These are phyloP conservation scores for Hypena proboscidalis DNA, from an alignment of 2,888 invertebrate genomes.

Conservation along the genomic window DNA sequence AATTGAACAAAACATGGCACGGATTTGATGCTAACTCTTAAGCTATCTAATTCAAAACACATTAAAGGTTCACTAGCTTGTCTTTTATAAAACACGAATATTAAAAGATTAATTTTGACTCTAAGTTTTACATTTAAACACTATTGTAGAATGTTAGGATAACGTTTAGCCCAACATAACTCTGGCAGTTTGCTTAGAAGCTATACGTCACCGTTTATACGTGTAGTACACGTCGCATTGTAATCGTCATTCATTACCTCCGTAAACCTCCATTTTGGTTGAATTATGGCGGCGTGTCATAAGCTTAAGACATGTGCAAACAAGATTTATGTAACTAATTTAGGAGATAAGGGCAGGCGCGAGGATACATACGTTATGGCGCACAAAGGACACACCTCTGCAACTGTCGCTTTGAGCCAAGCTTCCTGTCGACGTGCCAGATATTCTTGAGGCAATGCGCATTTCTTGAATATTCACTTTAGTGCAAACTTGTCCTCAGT, in stretches of 20 bases:
- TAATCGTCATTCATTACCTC: slow-evolving; percentile 79
- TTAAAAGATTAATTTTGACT: too few relatives aligned
- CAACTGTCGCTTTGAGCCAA: slow-evolving; percentile 34
- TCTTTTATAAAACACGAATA: too few relatives aligned
- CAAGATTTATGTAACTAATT: slow-evolving; percentile 86
- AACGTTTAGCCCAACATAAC: too few relatives aligned
- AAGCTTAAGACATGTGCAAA: slow-evolving; percentile 84
- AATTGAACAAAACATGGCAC: too few relatives aligned
- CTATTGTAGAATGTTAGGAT: too few relatives aligned
- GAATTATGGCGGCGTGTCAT: slow-evolving; percentile 82
- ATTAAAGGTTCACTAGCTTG: too few relatives aligned
- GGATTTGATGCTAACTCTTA: too few relatives aligned
- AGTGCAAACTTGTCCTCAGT: too few relatives aligned
- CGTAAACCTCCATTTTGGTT: slow-evolving; percentile 74
- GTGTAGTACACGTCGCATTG: slow-evolving; percentile 46
- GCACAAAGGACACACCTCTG: slow-evolving; percentile 67
- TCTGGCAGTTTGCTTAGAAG: too few relatives aligned
- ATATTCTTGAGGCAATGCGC: slow-evolving; percentile 6
- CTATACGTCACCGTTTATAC: slow-evolving; percentile 30
- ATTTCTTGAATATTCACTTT: not conserved
- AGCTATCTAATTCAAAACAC: too few relatives aligned
- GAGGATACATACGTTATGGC: slow-evolving; percentile 70
- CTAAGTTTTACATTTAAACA: too few relatives aligned
- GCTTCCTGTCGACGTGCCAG: slow-evolving; percentile 4
- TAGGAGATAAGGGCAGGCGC: slow-evolving; percentile 80